Base-by-base conservation (phyloP, 2,113 vertebrate genomes). In the Rhadina sibilatrix region DNA sequence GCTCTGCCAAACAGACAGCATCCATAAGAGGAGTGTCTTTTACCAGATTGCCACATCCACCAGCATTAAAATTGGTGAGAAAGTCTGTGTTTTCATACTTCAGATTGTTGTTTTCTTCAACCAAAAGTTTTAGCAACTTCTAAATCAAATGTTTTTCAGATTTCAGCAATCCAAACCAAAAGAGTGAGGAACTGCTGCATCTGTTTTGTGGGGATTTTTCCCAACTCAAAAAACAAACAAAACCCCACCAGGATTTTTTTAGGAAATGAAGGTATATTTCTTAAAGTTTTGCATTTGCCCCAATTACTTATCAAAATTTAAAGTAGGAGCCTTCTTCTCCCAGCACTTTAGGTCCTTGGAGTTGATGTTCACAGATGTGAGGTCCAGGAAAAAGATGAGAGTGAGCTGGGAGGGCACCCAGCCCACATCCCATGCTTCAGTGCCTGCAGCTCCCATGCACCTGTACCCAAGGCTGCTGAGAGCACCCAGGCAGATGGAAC, bases 381-480 rank as follows among this genome's bases (percentile, higher is more conserved):
- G 30, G 21, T 40, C 24, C 35, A 68, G 33, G 31, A 63, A 23
- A n/a, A 50, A 59, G 7, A 64, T 31, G 54, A 72, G 54, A 68
- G 3, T 50, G 53, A 76, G 56, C 30, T 18, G 16, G 5, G 42
- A 75, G 64, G 15, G 40, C 28, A 64, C 44, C 49, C 68, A 81
- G 59, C 5, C 53, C 57, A 6, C 0, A 0, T 53, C 28, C 10
- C 6, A 4, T 1, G 8, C 37, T 13, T 20, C 57, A 56, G 84
- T 44, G 33, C 60, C 78, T 28, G 1, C 8, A 12, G 40, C 56
- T 83, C 37, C 82, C 20, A 6, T 1, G 9, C 5, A 8, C 15
- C 54, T n/a, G 37, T 31, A 30, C 40, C 46, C 38, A 56, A 16
- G 17, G 82, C 53, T 90, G 57, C 68, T 31, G 38, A 10, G 21